phyloP scores from a whole-genome alignment of 2,888 invertebrate genomes.

The Apamea sordens region DNA sequence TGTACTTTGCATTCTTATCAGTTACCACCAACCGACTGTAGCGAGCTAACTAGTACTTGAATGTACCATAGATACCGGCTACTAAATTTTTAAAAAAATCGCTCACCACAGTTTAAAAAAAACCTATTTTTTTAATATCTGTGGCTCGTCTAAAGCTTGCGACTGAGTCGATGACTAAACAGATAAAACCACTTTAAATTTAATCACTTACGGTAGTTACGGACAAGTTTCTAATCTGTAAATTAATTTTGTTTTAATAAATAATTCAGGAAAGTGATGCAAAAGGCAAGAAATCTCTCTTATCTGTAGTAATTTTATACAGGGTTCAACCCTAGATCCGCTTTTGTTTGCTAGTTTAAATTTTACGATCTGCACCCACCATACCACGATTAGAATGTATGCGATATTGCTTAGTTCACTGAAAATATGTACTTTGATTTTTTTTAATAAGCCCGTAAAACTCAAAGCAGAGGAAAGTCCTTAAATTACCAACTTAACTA shows the following conservation, averaged over 20 bases:
- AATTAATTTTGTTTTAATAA: background rate
- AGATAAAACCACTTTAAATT: background rate
- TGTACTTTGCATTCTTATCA: slow-evolving; percentile 12
- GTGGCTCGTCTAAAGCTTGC: slow-evolving; percentile 2
- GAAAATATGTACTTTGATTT: background rate
- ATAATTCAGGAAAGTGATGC: background rate
- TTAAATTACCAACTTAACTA: background rate
- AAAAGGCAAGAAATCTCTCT: background rate
- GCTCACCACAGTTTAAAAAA: too few relatives aligned
- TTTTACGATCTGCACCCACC: background rate
- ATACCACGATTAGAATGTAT: background rate
- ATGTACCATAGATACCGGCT: background rate
- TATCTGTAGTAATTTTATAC: background rate
- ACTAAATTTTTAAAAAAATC: background rate
- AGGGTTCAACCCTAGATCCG: slow-evolving; percentile 3
- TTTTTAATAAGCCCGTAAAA: background rate
- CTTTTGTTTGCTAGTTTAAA: background rate
- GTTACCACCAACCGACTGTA: background rate
- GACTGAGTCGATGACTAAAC: slow-evolving; percentile 2
- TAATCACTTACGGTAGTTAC: background rate
- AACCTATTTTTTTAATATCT: background rate
- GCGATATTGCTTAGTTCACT: background rate
- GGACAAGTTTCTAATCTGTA: background rate
- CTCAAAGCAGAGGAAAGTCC: background rate
- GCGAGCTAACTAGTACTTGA: background rate